Evolutionary conservation across 2,888 invertebrate genomes (phyloP).

Genomic region (Diogma glabrata): DNA sequence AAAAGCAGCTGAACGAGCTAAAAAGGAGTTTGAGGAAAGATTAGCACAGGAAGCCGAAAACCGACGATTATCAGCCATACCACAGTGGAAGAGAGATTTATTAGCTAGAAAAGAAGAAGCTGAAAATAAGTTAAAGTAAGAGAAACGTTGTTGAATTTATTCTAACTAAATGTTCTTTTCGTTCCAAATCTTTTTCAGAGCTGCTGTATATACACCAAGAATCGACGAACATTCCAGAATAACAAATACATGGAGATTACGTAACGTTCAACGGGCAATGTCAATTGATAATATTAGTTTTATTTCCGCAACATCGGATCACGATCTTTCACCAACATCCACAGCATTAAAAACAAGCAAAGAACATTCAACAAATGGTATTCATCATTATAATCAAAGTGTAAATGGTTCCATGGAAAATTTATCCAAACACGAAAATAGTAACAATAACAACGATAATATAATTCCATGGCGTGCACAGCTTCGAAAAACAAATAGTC

Average conservation of each 20-base stretch:
- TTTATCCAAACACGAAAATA: constrained; percentile 24
- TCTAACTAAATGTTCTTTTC: constrained; percentile 16
- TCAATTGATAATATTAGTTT: constrained; percentile 51
- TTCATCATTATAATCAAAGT: constrained; percentile 17
- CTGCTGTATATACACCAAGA: constrained; percentile 59
- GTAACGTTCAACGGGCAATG: constrained; percentile 41
- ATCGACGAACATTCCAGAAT: constrained; percentile 45
- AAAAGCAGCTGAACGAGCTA: constrained; percentile 86
- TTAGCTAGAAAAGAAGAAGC: constrained; percentile 69
- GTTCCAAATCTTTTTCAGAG: constrained; percentile 37
- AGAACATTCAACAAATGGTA: constrained; percentile 21
- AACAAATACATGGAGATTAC: constrained; percentile 37
- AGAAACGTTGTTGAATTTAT: too few relatives aligned
- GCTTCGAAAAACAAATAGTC: constrained; percentile 80
- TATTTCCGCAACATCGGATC: constrained; percentile 21
- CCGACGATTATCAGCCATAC: constrained; percentile 73
- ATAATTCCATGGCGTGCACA: constrained; percentile 87
- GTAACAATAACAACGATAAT: constrained; percentile 49
- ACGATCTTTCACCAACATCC: constrained; percentile 24
- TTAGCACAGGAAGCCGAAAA: constrained; percentile 74
- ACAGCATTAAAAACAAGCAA: constrained; percentile 14
- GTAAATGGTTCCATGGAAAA: constrained; percentile 19
- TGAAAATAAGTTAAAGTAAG: constrained; percentile 63
- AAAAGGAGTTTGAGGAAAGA: constrained; percentile 80
- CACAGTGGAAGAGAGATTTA: constrained; percentile 88